phyloP scores from a whole-genome alignment of 2,797 vertebrate species.

The Lacerta viridis region DNA sequence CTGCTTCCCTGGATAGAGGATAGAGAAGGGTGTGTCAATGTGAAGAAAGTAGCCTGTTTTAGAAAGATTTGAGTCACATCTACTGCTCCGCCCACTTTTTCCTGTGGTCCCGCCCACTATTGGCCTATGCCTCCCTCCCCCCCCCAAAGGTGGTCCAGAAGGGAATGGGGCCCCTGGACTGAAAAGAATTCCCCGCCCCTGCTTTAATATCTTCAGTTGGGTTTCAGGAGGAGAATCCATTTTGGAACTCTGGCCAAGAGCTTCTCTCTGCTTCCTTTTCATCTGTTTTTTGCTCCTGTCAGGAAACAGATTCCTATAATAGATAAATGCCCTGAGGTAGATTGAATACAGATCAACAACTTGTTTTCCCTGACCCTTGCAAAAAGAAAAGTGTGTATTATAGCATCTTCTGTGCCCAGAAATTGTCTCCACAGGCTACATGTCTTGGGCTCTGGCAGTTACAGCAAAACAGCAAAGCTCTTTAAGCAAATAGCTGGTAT shows the following conservation, averaged over 20 bases:
- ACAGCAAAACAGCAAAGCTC: slow-evolving; percentile 45
- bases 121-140: too few relatives aligned
- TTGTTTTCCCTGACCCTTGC: slow-evolving; percentile 41
- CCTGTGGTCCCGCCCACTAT: too few relatives aligned
- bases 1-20: too few relatives aligned
- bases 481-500: slow-evolving; percentile 59
- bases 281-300: slow-evolving; percentile 8
- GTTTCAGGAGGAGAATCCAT: background rate
- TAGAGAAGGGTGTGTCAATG: too few relatives aligned
- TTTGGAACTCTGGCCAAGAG: background rate
- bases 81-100: too few relatives aligned
- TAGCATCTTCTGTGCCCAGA: slow-evolving; percentile 36
- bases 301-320: slow-evolving; percentile 41
- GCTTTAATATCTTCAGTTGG: background rate
- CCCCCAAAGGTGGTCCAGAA: too few relatives aligned
- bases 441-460: slow-evolving; percentile 32
- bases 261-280: background rate
- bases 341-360: slow-evolving; percentile 34
- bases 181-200: too few relatives aligned
- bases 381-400: slow-evolving; percentile 45
- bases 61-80: too few relatives aligned
- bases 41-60: too few relatives aligned
- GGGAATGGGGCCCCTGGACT: too few relatives aligned
- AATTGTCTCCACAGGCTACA: slow-evolving; percentile 40
- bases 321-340: slow-evolving; percentile 40